Evolutionary conservation across 2,113 vertebrate species (phyloP).

Genomic region (Rhodinocichla rosea): DNA sequence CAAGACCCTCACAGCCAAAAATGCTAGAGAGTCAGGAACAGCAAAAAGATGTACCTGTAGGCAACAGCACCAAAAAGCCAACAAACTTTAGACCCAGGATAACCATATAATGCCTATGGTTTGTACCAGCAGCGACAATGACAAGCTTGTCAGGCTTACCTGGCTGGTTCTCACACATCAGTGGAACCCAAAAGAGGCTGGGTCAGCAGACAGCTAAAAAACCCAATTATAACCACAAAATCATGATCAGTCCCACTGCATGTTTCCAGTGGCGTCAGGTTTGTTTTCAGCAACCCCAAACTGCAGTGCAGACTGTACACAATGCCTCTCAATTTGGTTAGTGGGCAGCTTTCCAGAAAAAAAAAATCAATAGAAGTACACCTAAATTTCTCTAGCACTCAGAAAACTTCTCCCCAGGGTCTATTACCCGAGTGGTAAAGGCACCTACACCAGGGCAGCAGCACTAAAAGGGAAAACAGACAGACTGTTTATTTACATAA

Average conservation of each 20-base stretch:
- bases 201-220: neutral
- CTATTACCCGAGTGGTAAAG: neutral
- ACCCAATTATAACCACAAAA: neutral
- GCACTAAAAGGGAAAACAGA: neutral
- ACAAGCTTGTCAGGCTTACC: neutral
- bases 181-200: neutral
- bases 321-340: neutral
- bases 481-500: neutral
- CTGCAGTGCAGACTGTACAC: neutral
- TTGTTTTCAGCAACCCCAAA: neutral
- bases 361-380: conserved; percentile 11
- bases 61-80: neutral
- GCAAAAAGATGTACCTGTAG: neutral
- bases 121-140: fast-evolving
- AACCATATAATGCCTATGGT: fast-evolving
- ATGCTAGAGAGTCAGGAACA: neutral
- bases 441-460: neutral
- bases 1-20: neutral
- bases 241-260: too few relatives aligned
- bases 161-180: neutral
- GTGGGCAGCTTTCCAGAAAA: neutral
- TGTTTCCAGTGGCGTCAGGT: neutral
- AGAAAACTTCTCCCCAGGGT: neutral
- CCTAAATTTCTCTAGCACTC: conserved; percentile 31
- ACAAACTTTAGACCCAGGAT: neutral